Conservation (phyloP, 1,140 invertebrate species). For the Drosophila fuyamai region DNA sequence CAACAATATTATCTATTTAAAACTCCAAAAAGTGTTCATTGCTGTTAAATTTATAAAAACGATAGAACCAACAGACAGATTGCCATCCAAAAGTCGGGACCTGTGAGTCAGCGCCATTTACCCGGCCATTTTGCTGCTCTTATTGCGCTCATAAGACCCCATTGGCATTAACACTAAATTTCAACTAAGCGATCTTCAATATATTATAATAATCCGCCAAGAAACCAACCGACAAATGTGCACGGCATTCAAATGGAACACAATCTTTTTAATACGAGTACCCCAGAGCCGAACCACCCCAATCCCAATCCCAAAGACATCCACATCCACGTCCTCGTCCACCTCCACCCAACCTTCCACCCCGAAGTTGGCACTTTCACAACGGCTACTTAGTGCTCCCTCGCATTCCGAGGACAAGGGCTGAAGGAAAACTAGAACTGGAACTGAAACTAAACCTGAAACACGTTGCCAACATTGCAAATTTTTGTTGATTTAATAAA, state of each 20-base stretch:
- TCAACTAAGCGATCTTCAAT: slow-evolving; percentile 79
- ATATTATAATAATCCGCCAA: slow-evolving; percentile 72
- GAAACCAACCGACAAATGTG: slow-evolving; percentile 63
- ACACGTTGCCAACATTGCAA: slow-evolving; percentile 75
- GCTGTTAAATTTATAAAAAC: not conserved
- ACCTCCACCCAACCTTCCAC: slow-evolving; percentile 23
- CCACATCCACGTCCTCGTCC: not conserved
- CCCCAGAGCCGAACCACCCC: slow-evolving; percentile 24
- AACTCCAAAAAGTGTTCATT: not conserved
- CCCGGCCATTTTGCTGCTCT: slow-evolving; percentile 19
- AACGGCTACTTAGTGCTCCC: slow-evolving; percentile 60
- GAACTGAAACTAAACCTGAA: slow-evolving; percentile 27
- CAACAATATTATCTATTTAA: not conserved
- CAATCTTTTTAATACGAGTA: slow-evolving; percentile 70
- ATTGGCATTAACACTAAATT: slow-evolving; percentile 72
- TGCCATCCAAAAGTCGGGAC: slow-evolving; percentile 3
- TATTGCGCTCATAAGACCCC: slow-evolving; percentile 39
- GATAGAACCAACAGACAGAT: slow-evolving; percentile 2
- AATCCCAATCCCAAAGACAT: slow-evolving; percentile 10
- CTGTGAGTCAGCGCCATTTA: slow-evolving; percentile 16
- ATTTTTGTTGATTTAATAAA: slow-evolving; percentile 84
- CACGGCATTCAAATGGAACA: slow-evolving; percentile 71
- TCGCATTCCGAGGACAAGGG: slow-evolving; percentile 3
- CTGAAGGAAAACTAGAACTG: slow-evolving; percentile 29
- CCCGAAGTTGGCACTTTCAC: slow-evolving; percentile 28